A percentile compares a stretch with the other conserved stretches of the same genome.
phyloP scores from a whole-genome alignment of 1,140 invertebrate species.

The Drosophila paulistorum region DNA sequence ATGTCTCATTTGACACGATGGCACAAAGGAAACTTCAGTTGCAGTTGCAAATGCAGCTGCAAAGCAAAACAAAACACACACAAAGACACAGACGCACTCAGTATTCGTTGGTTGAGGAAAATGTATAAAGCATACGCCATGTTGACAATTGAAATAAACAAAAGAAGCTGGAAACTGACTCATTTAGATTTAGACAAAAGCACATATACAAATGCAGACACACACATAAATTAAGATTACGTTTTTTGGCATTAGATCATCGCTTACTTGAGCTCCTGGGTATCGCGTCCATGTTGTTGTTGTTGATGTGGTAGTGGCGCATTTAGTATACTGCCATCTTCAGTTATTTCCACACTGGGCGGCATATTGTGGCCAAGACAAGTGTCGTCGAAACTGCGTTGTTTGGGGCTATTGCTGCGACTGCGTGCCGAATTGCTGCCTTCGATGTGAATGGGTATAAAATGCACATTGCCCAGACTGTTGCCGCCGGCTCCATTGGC shows the following conservation, averaged over 20 bases:
- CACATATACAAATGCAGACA: not conserved
- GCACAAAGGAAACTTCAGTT: slow-evolving; percentile 29
- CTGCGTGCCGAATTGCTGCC: slow-evolving; percentile 52
- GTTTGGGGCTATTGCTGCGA: slow-evolving; percentile 65
- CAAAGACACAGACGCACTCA: not conserved
- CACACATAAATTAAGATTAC: not conserved
- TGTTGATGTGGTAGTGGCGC: slow-evolving; percentile 11
- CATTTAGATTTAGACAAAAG: not conserved
- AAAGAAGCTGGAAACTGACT: not conserved
- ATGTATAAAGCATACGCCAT: slow-evolving; percentile 43
- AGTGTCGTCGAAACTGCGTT: slow-evolving; percentile 74
- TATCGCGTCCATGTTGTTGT: slow-evolving; percentile 33
- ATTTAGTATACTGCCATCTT: slow-evolving; percentile 66
- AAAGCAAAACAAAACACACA: not conserved
- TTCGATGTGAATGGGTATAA: slow-evolving; percentile 80
- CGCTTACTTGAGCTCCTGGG: slow-evolving; percentile 64
- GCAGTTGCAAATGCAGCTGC: slow-evolving; percentile 16
- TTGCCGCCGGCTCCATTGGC: slow-evolving; percentile 64
- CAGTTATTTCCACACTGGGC: slow-evolving; percentile 70
- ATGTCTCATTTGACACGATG: slow-evolving; percentile 20
- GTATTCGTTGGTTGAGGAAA: slow-evolving; percentile 16
- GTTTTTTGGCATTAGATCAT: slow-evolving; percentile 43
- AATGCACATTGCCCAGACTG: slow-evolving; percentile 78
- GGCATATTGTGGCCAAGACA: slow-evolving; percentile 58
- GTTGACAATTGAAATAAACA: slow-evolving; percentile 34